Evolutionary conservation across 2,797 vertebrate genomes (phyloP).

Genomic region (Microchirus variegatus): DNA sequence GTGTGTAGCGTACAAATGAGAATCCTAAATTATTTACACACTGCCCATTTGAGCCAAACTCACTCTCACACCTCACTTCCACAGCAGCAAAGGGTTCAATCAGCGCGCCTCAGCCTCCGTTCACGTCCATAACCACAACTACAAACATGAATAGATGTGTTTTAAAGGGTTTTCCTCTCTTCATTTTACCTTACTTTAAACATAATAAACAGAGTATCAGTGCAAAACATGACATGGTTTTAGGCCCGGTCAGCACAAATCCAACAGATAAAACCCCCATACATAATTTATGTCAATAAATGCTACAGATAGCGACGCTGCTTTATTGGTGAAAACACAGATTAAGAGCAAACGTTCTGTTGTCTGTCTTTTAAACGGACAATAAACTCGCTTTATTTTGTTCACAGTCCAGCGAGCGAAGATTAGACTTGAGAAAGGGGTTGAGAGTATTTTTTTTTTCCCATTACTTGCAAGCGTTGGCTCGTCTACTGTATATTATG

Average conservation of each 20-base stretch:
- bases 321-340: conserved; percentile 41
- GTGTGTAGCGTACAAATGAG: conserved; percentile 27
- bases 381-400: no score
- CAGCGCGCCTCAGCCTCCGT: conserved; percentile 16
- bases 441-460: no score
- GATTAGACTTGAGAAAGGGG: no score
- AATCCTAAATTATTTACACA: conserved; percentile 67
- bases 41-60: conserved; percentile 43
- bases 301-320: conserved; percentile 21
- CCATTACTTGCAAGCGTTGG: no score
- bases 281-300: conserved; percentile 61
- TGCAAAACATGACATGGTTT: conserved; percentile 26
- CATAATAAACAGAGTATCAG: conserved; percentile 32
- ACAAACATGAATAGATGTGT: conserved; percentile 25
- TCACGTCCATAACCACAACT: conserved; percentile 14
- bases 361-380: no score
- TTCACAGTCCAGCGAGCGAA: no score
- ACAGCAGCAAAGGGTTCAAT: conserved; percentile 35
- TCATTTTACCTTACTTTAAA: conserved; percentile 21
- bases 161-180: not conserved
- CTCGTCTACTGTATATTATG: no score
- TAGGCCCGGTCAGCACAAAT: conserved; percentile 54
- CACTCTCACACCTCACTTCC: conserved; percentile 58
- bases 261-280: conserved; percentile 30
- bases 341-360: conserved; percentile 17